phyloP scores from a whole-genome alignment of 2,797 vertebrate genomes.

The Xiphorhynchus erythropygius region DNA sequence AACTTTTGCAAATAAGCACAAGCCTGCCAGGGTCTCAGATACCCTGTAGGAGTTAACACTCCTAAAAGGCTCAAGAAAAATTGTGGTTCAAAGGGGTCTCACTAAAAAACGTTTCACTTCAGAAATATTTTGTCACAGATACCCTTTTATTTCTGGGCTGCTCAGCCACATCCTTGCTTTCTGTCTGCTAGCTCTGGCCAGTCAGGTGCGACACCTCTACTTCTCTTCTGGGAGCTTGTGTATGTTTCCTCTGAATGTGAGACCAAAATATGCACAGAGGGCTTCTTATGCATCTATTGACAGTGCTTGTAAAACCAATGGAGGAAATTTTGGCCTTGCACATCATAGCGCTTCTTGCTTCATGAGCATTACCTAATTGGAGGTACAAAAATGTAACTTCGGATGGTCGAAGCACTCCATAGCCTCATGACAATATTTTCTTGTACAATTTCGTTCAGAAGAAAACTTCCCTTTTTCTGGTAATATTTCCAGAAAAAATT shows the following conservation, averaged over 20 bases:
- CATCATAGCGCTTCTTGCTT: neutral
- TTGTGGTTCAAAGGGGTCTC: neutral
- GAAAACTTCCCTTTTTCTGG: neutral
- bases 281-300: neutral
- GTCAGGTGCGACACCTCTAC: neutral
- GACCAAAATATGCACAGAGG: neutral
- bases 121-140: neutral
- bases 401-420: neutral
- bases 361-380: neutral
- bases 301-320: neutral
- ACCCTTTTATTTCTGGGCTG: neutral
- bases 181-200: neutral
- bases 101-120: neutral
- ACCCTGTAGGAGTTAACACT: neutral
- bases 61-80: neutral
- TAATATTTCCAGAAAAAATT: neutral
- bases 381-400: neutral
- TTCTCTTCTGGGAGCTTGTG: neutral
- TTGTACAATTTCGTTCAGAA: neutral
- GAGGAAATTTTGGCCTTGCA: neutral
- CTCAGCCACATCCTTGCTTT: neutral
- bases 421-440: neutral
- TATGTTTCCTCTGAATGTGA: neutral
- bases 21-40: neutral
- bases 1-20: neutral